Conservation (phyloP, 2,888 invertebrate species). For the Cylindroiulus punctatus region DNA sequence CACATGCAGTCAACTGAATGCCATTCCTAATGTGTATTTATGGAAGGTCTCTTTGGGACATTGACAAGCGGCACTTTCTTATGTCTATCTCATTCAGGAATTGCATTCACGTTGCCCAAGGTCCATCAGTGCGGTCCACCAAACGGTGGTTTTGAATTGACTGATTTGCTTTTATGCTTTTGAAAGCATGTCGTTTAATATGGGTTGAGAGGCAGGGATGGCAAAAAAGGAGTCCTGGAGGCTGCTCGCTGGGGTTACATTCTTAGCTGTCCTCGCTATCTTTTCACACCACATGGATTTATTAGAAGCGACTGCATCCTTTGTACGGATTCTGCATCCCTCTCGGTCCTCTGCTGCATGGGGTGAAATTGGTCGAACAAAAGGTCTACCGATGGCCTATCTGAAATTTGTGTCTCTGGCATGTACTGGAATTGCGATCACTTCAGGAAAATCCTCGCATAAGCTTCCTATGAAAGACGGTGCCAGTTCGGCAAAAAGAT, state of each 20-base stretch:
- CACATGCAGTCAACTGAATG: not conserved
- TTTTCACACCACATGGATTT: slow-evolving; percentile 52
- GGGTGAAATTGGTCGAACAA: slow-evolving; percentile 24
- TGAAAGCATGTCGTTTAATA: slow-evolving; percentile 36
- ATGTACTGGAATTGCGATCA: slow-evolving; percentile 4
- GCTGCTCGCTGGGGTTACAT: slow-evolving; percentile 39
- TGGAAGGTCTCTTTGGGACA: slow-evolving; percentile 21
- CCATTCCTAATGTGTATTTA: not conserved
- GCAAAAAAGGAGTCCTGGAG: not conserved
- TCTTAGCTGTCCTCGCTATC: slow-evolving; percentile 50
- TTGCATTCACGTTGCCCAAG: slow-evolving; percentile 29
- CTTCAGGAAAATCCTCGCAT: slow-evolving; percentile 5
- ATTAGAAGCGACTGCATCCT: slow-evolving; percentile 47
- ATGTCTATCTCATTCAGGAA: slow-evolving; percentile 8
- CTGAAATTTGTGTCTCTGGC: not conserved
- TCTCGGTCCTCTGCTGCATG: slow-evolving; percentile 19
- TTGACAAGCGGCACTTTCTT: slow-evolving; percentile 11
- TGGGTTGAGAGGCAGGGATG: slow-evolving; percentile 35
- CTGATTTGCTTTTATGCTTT: slow-evolving; percentile 30
- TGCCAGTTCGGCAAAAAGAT: slow-evolving; percentile 28
- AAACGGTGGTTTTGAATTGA: slow-evolving; percentile 35
- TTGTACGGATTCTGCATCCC: slow-evolving; percentile 45
- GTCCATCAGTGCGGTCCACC: slow-evolving; percentile 40
- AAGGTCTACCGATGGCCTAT: slow-evolving; percentile 7
- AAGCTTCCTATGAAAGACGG: slow-evolving; percentile 14